Percentiles rank a stretch among this genome's conserved stretches.
Evolutionary conservation across 1,140 invertebrate species (phyloP).

Genomic region (Bilobella aurantiaca): DNA sequence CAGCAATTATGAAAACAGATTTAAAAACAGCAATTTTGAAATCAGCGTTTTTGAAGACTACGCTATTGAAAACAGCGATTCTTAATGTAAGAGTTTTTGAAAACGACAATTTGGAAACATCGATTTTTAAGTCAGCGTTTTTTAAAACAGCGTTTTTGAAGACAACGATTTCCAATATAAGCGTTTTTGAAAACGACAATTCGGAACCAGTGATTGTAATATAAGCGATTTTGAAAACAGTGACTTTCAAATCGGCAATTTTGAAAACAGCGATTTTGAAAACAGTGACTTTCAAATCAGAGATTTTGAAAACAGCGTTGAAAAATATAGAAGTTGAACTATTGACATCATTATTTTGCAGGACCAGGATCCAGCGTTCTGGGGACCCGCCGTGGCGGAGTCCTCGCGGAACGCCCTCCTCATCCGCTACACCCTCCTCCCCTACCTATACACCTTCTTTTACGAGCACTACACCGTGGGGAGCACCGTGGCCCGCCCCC

Average conservation of each 20-base stretch:
- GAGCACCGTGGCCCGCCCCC: slow-evolving; percentile 33
- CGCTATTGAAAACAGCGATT: not conserved
- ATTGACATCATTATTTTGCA: slow-evolving; percentile 5
- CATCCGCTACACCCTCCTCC: slow-evolving; percentile 44
- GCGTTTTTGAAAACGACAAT: not conserved
- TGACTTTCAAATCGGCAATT: not conserved
- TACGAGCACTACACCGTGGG: slow-evolving; percentile 36
- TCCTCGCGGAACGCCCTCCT: slow-evolving; percentile 37
- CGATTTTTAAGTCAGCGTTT: not conserved
- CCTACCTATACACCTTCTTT: slow-evolving; percentile 46
- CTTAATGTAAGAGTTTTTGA: not conserved
- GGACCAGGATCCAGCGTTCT: slow-evolving; percentile 38
- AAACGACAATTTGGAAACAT: not conserved
- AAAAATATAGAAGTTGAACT: not conserved
- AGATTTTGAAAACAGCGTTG: not conserved
- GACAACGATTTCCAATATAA: not conserved
- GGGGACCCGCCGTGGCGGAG: slow-evolving; percentile 32
- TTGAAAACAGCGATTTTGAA: not conserved
- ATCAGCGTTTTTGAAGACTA: too few relatives aligned
- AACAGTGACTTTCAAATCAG: not conserved
- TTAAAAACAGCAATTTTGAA: not conserved
- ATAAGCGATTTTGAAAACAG: not conserved
- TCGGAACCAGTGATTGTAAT: not conserved
- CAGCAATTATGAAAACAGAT: not conserved
- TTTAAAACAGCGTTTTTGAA: not conserved